Base-by-base conservation (phyloP, 2,888 invertebrate genomes). In the Adelphocoris suturalis region DNA sequence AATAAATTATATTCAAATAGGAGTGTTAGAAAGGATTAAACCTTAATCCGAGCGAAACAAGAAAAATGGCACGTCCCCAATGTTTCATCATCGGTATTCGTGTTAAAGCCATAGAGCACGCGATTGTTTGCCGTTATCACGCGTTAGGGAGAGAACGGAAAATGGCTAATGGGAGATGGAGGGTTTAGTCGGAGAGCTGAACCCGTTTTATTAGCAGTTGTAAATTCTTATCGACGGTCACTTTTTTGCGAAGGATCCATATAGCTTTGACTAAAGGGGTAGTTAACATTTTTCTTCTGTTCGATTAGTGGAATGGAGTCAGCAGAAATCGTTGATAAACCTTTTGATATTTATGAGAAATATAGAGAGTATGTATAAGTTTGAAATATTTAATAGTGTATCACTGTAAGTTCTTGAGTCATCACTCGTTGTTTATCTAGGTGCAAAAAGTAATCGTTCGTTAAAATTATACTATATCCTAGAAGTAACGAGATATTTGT, bases 41-140 rank as follows among this genome's bases (percentile, higher is more conserved):
- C 12, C 19, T 11, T 13, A 13, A 37, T 37, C 68, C 68, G 27
- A 3, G 19, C 5, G 7, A 7, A 12, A 68, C 11, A 3, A 68
- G 12, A 19, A 27, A 27, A 68, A 19, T 68, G 68, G 68, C 68
- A 23, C 68, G 68, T 12, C 23, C 27, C 68, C 23, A 2, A 23
- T 9, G 68, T 68, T 68, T 68, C 23, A 68, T 19, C 68, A 9
- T 68, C 68, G 68, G 0, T 57, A 57, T 57, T 57, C 19, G n/a
- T 57, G 57, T 68, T 68, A 68, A 2, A 23, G 68, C 68, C 68
- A 0, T 9, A 19, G 19, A 68, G 23, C 68, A 68, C 68, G 68
- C 68, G 68, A 68, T 68, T 19, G 68, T 68, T 68, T 23, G 68
- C 23, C 23, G 19, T 68, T 23, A 68, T 23, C 68, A 68, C 68